Percentiles rank a stretch among this genome's conserved stretches.
phyloP scores from a whole-genome alignment of 2,113 vertebrate genomes.

The Hassar affinis region DNA sequence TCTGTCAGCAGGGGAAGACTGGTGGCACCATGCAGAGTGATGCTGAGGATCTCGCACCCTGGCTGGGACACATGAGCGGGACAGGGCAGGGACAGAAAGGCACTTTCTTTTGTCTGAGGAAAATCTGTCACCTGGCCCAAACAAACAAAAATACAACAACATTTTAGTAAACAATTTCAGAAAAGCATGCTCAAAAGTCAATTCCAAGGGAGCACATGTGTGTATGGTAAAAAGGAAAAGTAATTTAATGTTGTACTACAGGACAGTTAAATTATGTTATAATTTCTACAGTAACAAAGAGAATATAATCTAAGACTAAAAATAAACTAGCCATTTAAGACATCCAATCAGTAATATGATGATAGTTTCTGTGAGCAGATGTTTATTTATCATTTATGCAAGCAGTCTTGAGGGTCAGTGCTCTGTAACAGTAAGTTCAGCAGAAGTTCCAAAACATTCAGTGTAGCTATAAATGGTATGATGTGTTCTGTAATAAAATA shows the following conservation, averaged over 20 bases:
- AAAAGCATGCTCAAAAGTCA: not conserved
- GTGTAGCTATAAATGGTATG: not conserved
- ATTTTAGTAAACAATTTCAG: not conserved
- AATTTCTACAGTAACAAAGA: not conserved
- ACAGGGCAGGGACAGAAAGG: not conserved
- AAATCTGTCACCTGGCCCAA: slow-evolving; percentile 53
- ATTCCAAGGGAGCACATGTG: too few relatives aligned
- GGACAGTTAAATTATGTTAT: not conserved
- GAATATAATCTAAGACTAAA: not conserved
- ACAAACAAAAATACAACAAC: not conserved
- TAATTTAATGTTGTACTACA: too few relatives aligned
- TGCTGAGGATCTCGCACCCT: slow-evolving; percentile 56
- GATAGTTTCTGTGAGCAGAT: not conserved
- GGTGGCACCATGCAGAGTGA: slow-evolving; percentile 65
- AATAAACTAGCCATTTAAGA: not conserved
- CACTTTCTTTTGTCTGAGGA: slow-evolving; percentile 23
- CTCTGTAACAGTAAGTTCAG: not conserved
- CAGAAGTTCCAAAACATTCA: not conserved
- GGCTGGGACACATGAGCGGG: slow-evolving; percentile 57
- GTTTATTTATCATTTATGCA: not conserved
- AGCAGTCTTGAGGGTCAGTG: not conserved
- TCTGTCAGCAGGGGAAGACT: slow-evolving; percentile 35
- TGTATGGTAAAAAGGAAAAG: too few relatives aligned
- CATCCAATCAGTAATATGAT: not conserved
- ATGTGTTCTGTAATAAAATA: not conserved